A percentile compares a stretch with the other conserved stretches of the same genome.
Evolutionary conservation across 1,140 invertebrate species (phyloP).

Genomic region (Drosophila nasuta): DNA sequence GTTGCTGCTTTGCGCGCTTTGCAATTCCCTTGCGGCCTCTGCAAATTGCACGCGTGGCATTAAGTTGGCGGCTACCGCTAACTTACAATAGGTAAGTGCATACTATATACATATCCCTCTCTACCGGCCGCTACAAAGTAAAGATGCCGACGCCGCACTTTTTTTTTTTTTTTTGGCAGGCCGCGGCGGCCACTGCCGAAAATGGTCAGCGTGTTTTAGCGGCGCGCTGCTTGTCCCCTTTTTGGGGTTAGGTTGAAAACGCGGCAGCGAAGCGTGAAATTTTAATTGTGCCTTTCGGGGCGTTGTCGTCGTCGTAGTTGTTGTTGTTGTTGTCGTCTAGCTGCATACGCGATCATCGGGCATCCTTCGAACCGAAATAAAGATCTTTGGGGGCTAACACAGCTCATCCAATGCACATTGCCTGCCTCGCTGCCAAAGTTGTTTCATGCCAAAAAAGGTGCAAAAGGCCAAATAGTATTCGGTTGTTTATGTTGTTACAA

Average conservation of each 20-base stretch:
- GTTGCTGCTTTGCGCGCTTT: background rate
- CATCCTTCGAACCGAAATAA: constrained; percentile 73
- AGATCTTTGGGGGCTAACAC: constrained; percentile 70
- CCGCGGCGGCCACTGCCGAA: constrained; percentile 45
- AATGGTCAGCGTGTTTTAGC: constrained; percentile 61
- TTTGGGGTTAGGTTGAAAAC: constrained; percentile 43
- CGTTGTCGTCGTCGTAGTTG: constrained; percentile 60
- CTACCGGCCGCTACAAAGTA: constrained; percentile 25
- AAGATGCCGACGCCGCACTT: constrained; percentile 64
- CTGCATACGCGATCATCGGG: constrained; percentile 14
- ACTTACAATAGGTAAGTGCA: background rate
- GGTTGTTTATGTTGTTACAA: constrained; percentile 82
- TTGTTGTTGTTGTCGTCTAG: constrained; percentile 37
- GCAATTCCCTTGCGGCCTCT: constrained; percentile 53
- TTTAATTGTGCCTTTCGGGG: constrained; percentile 82
- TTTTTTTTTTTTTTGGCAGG: constrained; percentile 28
- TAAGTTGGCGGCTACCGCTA: constrained; percentile 13
- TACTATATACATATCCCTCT: constrained; percentile 9
- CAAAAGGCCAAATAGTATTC: constrained; percentile 81
- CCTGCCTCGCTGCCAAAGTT: constrained; percentile 60
- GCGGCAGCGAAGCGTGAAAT: constrained; percentile 66
- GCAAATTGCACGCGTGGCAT: constrained; percentile 71
- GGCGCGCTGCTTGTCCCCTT: constrained; percentile 56
- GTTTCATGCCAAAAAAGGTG: constrained; percentile 81
- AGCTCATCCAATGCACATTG: constrained; percentile 58